Conservation (phyloP, 2,797 vertebrate genomes). For the Anguilla obscura region DNA sequence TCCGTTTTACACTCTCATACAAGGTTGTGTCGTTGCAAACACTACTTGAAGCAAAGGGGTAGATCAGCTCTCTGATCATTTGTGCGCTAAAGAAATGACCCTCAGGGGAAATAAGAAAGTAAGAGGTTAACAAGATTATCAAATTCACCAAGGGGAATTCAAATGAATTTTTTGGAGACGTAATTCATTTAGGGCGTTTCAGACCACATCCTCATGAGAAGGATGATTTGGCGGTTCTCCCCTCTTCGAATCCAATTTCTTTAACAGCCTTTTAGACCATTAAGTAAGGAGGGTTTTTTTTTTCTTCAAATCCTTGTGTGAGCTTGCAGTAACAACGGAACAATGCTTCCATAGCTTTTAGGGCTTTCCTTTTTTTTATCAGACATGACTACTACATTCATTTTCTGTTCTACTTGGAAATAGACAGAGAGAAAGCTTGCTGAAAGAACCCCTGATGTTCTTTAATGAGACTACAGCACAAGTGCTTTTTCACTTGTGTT, state of each 20-base stretch:
- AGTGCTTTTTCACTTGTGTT: constrained; percentile 53
- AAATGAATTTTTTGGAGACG: not conserved
- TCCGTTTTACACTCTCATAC: constrained; percentile 39
- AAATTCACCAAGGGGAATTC: constrained; percentile 22
- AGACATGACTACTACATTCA: not conserved
- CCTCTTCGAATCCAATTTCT: not conserved
- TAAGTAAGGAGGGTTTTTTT: not conserved
- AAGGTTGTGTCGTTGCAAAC: constrained; percentile 64
- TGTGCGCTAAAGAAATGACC: constrained; percentile 60
- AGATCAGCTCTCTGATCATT: constrained; percentile 64
- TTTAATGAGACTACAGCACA: constrained; percentile 46
- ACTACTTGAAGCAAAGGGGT: constrained; percentile 59
- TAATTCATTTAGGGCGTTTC: constrained; percentile 20
- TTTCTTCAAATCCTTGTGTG: not conserved
- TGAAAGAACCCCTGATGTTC: constrained; percentile 35
- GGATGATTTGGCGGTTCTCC: not conserved
- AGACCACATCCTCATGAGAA: constrained; percentile 1
- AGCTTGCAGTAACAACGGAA: not conserved
- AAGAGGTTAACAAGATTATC: constrained; percentile 71
- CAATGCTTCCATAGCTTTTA: not conserved
- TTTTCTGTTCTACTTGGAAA: not conserved
- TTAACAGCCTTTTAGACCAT: constrained; percentile 12
- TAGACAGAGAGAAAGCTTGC: constrained; percentile 32
- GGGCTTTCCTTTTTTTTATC: not conserved
- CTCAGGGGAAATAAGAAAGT: constrained; percentile 63